Base-by-base conservation (phyloP, 92 coral and sea anemone genomes). In the Phymanthus crucifer region DNA sequence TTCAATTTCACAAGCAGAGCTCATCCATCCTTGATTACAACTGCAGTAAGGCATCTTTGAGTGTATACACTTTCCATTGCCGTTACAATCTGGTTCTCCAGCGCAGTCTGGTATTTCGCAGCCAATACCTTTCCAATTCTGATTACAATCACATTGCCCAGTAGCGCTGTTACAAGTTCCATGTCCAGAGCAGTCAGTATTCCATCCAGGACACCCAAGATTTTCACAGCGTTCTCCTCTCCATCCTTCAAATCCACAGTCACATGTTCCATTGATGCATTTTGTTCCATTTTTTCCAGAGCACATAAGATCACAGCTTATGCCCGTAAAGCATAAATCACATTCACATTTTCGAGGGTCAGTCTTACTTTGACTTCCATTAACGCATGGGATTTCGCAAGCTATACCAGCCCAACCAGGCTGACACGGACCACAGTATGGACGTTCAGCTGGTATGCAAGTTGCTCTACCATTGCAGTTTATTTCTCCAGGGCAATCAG, bases 161-260 rank as follows among this genome's bases (percentile, higher is more conserved):
- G 93, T 89, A 26, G 95, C 99, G 73, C 99, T 95, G 84, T 90
- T 93, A 75, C 99, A 95, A 0, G 98, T 88, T 14, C 99, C 99
- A 57, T 89, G 99, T 18, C 97, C 95, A 0, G 99, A 90, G 71
- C 99, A 95, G 66, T 95, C 99, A 21, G 70, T 79, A 74, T 88
- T 88, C 84, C 87, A 88, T 40, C 99, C 99, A 3, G 99, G 99
- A 69, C 99, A 95, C 34, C 99, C 99, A 83, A 76, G 78, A 84
- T 88, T 88, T 69, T 95, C 97, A 66, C 99, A 95, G 38, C 72
- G 77, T 17, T 73, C 71, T 26, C 99, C 99, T 66, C 99, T 78
- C 97, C 97, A 93, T 6, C 97, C 99, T 85, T 95, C 97, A 83
- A 95, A 95, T 27, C 99, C 99, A 58, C 99, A 95, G 24, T 74